These are phyloP conservation scores for Sesamia nonagrioides DNA, from an alignment of 1,140 invertebrate species.

Conservation along the genomic window DNA sequence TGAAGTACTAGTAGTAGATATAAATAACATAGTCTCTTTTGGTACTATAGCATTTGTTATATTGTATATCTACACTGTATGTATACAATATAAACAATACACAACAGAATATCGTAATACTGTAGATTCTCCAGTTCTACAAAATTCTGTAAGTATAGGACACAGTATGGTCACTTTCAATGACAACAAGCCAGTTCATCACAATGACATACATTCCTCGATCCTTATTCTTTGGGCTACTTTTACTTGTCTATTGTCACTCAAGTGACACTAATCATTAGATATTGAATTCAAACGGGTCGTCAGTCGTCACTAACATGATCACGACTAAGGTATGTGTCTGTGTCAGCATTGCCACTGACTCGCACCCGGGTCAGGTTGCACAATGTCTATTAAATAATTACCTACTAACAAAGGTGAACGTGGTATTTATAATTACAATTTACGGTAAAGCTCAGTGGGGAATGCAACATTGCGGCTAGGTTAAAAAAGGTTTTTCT, in stretches of 20 bases:
- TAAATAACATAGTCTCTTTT: no score
- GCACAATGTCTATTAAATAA: constrained; percentile 46
- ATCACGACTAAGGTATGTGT: constrained; percentile 14
- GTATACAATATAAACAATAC: no score
- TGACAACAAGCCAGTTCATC: neutral
- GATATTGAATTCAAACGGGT: constrained; percentile 31
- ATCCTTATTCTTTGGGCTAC: neutral
- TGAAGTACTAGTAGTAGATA: no score
- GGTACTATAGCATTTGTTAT: no score
- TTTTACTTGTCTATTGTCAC: constrained; percentile 9
- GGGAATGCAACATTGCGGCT: neutral
- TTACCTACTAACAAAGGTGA: constrained; percentile 46
- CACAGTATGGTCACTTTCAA: neutral
- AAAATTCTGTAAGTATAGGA: no score
- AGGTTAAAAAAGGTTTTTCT: neutral
- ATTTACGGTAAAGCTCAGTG: constrained; percentile 24
- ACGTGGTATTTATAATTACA: constrained; percentile 37
- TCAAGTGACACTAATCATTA: constrained; percentile 25
- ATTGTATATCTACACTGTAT: no score
- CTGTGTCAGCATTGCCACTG: constrained; percentile 38
- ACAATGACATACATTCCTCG: neutral
- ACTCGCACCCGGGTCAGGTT: constrained; percentile 35
- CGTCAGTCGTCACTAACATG: constrained; percentile 7
- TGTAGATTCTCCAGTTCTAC: no score
- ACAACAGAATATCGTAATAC: no score